phyloP scores from a whole-genome alignment of 1,140 invertebrate species.

The Pseudomyrmex dendroicus region DNA sequence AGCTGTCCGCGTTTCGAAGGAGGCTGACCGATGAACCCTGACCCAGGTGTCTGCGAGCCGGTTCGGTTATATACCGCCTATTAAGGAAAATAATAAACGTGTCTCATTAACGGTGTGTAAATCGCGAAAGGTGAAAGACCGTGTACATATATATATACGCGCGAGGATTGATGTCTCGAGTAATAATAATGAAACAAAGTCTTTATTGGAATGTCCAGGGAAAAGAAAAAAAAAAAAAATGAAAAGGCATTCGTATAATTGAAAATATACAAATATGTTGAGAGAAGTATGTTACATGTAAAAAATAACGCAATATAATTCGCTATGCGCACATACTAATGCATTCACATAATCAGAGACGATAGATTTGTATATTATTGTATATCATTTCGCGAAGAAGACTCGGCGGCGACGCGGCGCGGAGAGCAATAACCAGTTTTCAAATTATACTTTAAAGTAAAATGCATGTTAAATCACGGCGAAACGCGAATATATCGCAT shows the following conservation, averaged over 20 bases:
- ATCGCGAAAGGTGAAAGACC: not conserved
- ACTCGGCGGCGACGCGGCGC: not conserved
- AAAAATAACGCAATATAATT: not conserved
- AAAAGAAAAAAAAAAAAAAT: too few relatives aligned
- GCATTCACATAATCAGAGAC: not conserved
- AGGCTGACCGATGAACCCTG: conserved; percentile 73
- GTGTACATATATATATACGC: not conserved
- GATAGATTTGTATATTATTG: conserved; percentile 13
- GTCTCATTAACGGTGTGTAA: conserved; percentile 10
- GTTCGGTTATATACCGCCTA: conserved; percentile 57
- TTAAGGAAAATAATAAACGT: conserved; percentile 60
- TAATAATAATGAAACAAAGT: not conserved
- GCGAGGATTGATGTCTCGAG: not conserved
- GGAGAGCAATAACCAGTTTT: not conserved
- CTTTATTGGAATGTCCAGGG: too few relatives aligned
- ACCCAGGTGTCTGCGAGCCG: conserved; percentile 52
- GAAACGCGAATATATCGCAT: conserved; percentile 4
- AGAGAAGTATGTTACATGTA: not conserved
- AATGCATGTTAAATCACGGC: not conserved
- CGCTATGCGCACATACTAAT: not conserved
- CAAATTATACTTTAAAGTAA: not conserved
- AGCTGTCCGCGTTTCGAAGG: conserved; percentile 68
- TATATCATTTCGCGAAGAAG: not conserved
- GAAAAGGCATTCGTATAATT: too few relatives aligned
- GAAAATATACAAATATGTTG: not conserved